Percentiles rank a stretch among this genome's conserved stretches.
Conservation (phyloP, 2,113 vertebrate genomes). For the Gorilla gorilla region DNA sequence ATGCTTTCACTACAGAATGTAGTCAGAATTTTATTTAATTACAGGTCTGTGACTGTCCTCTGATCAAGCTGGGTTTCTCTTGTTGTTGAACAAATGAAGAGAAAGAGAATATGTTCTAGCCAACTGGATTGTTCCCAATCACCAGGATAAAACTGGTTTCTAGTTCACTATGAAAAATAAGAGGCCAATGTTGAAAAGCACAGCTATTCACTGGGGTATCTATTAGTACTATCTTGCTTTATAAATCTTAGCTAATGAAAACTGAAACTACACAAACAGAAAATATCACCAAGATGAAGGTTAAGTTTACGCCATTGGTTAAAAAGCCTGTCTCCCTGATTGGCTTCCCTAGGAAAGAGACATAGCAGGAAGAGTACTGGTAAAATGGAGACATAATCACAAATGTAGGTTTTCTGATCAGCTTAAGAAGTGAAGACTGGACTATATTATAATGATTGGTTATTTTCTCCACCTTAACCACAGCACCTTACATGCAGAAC, state of each 20-base stretch:
- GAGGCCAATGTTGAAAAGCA: neutral
- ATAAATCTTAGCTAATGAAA: neutral
- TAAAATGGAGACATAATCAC: neutral
- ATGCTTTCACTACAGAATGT: neutral
- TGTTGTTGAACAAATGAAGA: neutral
- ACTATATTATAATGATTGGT: neutral
- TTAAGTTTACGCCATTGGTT: neutral
- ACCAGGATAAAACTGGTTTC: neutral
- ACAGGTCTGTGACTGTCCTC: neutral
- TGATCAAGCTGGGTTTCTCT: neutral
- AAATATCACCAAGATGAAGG: neutral
- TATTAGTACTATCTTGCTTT: neutral
- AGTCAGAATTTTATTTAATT: neutral
- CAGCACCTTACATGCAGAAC: neutral
- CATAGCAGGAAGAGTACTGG: neutral
- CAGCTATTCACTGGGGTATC: neutral
- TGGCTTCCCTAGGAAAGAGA: neutral
- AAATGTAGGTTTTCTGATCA: neutral
- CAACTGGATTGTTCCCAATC: too few relatives aligned
- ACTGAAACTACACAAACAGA: neutral
- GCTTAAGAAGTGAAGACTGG: neutral
- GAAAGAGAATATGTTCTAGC: neutral
- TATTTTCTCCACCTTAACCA: neutral
- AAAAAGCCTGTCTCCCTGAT: neutral
- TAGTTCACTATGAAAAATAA: neutral